A percentile compares a stretch with the other conserved stretches of the same genome.
phyloP scores from a whole-genome alignment of 2,888 invertebrate species.

The Romanomermis culicivorax region DNA sequence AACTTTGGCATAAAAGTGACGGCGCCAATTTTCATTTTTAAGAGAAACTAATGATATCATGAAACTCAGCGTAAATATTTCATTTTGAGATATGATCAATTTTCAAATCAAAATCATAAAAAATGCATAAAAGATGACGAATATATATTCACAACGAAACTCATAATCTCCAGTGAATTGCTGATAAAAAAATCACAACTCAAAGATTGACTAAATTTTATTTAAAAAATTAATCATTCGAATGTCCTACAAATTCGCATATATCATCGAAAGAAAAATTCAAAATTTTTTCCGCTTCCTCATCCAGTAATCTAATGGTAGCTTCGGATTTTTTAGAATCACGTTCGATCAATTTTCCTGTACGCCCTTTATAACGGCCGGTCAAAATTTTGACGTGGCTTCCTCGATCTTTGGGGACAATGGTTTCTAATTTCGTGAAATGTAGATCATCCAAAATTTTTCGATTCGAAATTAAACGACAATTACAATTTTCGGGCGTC shows the following conservation, averaged over 20 bases:
- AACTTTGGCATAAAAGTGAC: too few species aligned
- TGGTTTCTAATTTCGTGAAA: not conserved
- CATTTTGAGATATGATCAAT: too few species aligned
- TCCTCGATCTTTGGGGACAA: not conserved
- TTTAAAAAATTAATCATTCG: too few species aligned
- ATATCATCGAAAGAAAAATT: constrained; percentile 3
- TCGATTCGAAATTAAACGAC: constrained; percentile 25
- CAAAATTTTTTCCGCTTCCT: not conserved
- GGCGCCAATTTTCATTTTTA: too few species aligned
- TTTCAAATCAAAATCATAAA: too few species aligned
- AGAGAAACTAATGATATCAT: too few species aligned
- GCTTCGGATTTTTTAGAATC: not conserved
- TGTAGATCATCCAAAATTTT: not conserved
- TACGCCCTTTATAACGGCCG: not conserved
- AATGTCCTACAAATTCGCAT: constrained; percentile 5
- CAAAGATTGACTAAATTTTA: too few species aligned
- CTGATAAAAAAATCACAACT: too few species aligned
- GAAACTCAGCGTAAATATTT: too few species aligned
- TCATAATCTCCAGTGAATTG: too few species aligned
- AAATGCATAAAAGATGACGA: too few species aligned
- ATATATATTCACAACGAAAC: too few species aligned
- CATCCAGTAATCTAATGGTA: not conserved
- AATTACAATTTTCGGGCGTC: constrained; percentile 25
- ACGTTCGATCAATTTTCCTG: not conserved
- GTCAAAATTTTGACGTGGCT: not conserved